Conservation (phyloP, 2,113 vertebrate species). For the Jacana jacana region DNA sequence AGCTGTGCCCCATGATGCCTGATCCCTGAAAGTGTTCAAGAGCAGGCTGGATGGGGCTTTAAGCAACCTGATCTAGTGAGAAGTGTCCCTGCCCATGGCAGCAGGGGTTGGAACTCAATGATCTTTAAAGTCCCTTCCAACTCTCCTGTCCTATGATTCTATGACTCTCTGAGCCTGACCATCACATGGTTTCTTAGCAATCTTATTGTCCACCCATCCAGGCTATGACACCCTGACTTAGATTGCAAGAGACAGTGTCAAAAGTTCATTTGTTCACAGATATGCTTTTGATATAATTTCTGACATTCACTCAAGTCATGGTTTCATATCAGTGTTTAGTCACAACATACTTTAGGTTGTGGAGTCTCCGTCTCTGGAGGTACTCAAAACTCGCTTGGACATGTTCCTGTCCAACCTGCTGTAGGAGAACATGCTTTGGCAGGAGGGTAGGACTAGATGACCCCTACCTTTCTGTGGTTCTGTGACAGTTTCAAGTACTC, state of each 20-base stretch:
- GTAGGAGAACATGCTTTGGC: not conserved
- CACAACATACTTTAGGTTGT: not conserved
- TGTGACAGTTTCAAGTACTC: not conserved
- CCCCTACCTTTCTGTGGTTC: not conserved
- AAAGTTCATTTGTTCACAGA: not conserved
- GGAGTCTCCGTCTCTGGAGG: not conserved
- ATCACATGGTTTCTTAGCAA: not conserved
- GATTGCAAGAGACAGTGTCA: not conserved
- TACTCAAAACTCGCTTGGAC: not conserved
- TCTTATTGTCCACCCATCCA: not conserved
- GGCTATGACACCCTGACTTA: not conserved
- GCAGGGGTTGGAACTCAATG: no score
- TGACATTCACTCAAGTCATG: not conserved
- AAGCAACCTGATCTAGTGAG: no score
- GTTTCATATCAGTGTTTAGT: not conserved
- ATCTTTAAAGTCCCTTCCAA: no score
- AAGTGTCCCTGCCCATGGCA: no score
- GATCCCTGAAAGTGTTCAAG: no score
- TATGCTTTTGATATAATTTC: not conserved
- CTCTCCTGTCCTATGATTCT: no score
- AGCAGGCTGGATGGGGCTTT: no score
- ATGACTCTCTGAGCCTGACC: not conserved
- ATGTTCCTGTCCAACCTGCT: not conserved
- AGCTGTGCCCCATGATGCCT: no score
- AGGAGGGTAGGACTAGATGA: not conserved